Conservation (phyloP, 2,113 vertebrate species). For the Pseudorectes ferrugineus region DNA sequence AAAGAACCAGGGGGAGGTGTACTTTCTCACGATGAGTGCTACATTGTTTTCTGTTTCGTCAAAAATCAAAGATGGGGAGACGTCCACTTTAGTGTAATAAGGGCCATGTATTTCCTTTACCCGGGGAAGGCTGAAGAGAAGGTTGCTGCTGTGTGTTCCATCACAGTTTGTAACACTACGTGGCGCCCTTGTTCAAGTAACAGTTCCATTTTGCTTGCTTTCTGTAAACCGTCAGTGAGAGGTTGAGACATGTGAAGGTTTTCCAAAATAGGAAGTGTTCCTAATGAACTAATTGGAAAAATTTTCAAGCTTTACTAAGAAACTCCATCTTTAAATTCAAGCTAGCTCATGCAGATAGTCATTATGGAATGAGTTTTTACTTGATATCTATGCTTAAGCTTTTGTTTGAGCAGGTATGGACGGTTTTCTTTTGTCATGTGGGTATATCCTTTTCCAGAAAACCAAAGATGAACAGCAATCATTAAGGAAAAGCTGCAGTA, state of each 20-base stretch:
- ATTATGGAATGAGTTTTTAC: not conserved
- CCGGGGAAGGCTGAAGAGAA: fast-evolving
- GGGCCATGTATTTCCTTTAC: fast-evolving
- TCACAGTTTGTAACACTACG: not conserved
- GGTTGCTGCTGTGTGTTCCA: not conserved
- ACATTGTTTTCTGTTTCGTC: not conserved
- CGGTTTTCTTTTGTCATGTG: not conserved
- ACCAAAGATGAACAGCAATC: not conserved
- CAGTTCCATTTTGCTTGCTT: not conserved
- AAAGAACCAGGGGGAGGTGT: not conserved
- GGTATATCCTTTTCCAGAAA: not conserved
- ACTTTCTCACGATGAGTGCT: not conserved
- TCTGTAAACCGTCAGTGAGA: not conserved
- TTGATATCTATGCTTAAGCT: not conserved
- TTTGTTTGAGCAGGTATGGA: not conserved
- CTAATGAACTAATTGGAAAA: not conserved
- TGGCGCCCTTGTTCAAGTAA: slow-evolving; percentile 28
- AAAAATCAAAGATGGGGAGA: not conserved
- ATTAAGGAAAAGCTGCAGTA: not conserved
- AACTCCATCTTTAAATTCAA: not conserved
- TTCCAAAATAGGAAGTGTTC: not conserved
- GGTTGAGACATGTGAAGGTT: not conserved
- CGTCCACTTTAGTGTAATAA: fast-evolving
- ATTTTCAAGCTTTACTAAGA: not conserved
- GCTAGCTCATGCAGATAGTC: not conserved